Conservation (phyloP, 92 coral and sea anemone species). For the Diadumene lineata region DNA sequence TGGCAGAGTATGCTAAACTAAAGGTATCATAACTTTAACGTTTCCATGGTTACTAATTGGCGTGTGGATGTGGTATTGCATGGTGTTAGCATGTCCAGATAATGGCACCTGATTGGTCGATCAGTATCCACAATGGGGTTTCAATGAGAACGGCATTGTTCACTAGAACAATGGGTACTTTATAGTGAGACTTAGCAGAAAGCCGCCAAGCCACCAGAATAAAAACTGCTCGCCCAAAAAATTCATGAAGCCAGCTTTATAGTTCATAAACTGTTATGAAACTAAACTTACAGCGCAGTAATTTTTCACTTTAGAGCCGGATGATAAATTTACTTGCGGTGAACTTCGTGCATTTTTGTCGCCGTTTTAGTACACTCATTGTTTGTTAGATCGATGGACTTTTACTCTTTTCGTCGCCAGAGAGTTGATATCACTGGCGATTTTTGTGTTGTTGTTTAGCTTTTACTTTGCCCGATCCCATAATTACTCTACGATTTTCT, state of each 20-base stretch:
- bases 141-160: slow-evolving; percentile 31
- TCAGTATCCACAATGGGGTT: slow-evolving; percentile 38
- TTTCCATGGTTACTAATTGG: slow-evolving; percentile 52
- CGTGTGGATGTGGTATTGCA: slow-evolving; percentile 29
- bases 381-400: too few species aligned
- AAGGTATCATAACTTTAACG: slow-evolving; percentile 27
- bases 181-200: slow-evolving; percentile 3
- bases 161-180: slow-evolving; percentile 1
- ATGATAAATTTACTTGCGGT: too few species aligned
- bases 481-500: too few species aligned
- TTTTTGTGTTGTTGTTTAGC: too few species aligned
- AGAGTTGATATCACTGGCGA: too few species aligned
- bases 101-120: slow-evolving; percentile 53
- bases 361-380: too few species aligned
- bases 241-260: not conserved
- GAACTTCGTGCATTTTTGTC: too few species aligned
- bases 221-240: not conserved
- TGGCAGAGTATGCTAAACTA: not conserved
- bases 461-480: too few species aligned
- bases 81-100: slow-evolving; percentile 27
- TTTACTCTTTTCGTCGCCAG: too few species aligned
- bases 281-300: not conserved
- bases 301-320: too few species aligned
- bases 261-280: not conserved
- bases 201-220: slow-evolving; percentile 1